These are phyloP conservation scores for Lasioglossum vierecki DNA, from an alignment of 2,888 invertebrate species.

Conservation along the genomic window DNA sequence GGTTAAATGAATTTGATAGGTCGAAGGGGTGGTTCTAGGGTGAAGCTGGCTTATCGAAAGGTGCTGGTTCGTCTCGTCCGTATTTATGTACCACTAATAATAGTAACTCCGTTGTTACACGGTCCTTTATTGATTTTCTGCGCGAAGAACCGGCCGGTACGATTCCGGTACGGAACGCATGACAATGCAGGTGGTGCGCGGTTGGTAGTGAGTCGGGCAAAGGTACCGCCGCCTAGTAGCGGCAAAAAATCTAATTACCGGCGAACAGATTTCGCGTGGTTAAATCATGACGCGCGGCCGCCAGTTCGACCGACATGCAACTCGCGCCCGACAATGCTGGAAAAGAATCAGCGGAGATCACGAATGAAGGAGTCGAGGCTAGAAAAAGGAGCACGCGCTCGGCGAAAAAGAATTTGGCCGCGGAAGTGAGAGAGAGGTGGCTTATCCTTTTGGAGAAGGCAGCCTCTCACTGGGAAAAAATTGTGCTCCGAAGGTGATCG, in stretches of 20 bases:
- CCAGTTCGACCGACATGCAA: slow-evolving; percentile 51
- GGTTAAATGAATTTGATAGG: not conserved
- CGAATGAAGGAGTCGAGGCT: not conserved
- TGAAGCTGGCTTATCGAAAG: not conserved
- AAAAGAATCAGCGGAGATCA: not conserved
- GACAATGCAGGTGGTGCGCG: slow-evolving; percentile 13
- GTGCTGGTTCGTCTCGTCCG: slow-evolving; percentile 35
- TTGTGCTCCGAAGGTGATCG: slow-evolving; percentile 24
- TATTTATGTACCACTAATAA: slow-evolving; percentile 63
- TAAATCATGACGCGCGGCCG: slow-evolving; percentile 60
- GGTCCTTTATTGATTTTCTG: slow-evolving; percentile 63
- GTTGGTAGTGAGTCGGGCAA: slow-evolving; percentile 10
- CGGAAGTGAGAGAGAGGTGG: slow-evolving; percentile 32
- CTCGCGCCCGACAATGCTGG: slow-evolving; percentile 4
- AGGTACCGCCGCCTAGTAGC: not conserved
- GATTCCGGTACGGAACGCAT: slow-evolving; percentile 49
- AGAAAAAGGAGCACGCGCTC: slow-evolving; percentile 3
- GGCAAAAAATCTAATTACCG: slow-evolving; percentile 52
- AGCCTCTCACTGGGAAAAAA: slow-evolving; percentile 39
- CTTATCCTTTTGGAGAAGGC: slow-evolving; percentile 58
- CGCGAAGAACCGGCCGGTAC: slow-evolving; percentile 40
- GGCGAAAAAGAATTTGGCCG: not conserved
- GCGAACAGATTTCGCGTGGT: slow-evolving; percentile 52
- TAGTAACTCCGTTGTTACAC: slow-evolving; percentile 60
- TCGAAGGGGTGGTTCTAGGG: not conserved